A percentile compares a stretch with the other conserved stretches of the same genome.
These are phyloP conservation scores for Bombus sylvicola DNA, from an alignment of 1,140 invertebrate species.

Conservation along the genomic window DNA sequence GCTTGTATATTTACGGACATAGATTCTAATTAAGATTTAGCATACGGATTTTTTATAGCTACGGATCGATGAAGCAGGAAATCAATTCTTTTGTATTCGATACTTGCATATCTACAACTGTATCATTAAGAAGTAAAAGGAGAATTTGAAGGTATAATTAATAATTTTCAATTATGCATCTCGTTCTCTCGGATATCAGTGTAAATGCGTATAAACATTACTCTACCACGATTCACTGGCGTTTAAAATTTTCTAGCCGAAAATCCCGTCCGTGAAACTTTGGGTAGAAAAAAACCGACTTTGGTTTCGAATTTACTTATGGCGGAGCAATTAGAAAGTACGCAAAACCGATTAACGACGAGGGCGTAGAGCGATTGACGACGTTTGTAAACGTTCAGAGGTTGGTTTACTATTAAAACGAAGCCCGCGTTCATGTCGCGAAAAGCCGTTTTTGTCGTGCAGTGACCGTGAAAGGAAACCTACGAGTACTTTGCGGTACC, in stretches of 20 bases:
- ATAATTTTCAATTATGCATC: too few relatives aligned
- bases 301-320: too few relatives aligned
- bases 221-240: background rate
- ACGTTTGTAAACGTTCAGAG: background rate
- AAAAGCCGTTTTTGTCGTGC: slow-evolving; percentile 21
- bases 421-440: slow-evolving; percentile 11
- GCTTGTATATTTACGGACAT: background rate
- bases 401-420: background rate
- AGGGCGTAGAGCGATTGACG: background rate
- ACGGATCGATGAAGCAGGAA: background rate
- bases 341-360: too few relatives aligned
- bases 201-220: too few relatives aligned
- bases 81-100: background rate
- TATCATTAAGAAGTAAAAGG: too few relatives aligned
- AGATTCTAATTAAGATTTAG: background rate
- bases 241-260: background rate
- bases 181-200: too few relatives aligned
- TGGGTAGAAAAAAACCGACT: background rate
- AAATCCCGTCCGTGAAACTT: background rate
- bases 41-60: background rate
- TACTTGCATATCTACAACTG: too few relatives aligned
- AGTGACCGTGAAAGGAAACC: slow-evolving; percentile 38
- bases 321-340: background rate
- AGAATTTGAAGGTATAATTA: too few relatives aligned
- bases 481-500: slow-evolving; percentile 32